phyloP scores from a whole-genome alignment of 2,888 invertebrate species.

The Panzeria rudis region DNA sequence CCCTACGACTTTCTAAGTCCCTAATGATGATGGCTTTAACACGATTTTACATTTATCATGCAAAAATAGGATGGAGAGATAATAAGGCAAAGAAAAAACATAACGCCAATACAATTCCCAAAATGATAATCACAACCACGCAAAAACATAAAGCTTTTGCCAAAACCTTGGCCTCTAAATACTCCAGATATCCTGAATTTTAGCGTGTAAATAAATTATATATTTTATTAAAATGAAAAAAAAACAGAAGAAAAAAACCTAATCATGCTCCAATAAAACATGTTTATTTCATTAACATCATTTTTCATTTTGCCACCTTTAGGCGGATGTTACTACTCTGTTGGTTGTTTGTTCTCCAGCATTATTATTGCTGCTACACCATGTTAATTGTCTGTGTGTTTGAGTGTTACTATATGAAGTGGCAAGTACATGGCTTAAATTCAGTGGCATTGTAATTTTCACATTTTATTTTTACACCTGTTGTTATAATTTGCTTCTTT shows the following conservation, averaged over 20 bases:
- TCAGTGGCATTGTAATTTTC: slow-evolving; percentile 55
- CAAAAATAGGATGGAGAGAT: neutral
- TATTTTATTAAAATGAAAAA: neutral
- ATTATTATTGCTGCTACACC: slow-evolving; percentile 4
- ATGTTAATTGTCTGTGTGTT: neutral
- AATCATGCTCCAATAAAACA: slow-evolving; percentile 70
- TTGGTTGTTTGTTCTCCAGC: slow-evolving; percentile 18
- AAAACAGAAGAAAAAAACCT: slow-evolving; percentile 6
- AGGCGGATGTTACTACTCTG: slow-evolving; percentile 23
- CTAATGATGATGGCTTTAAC: slow-evolving; percentile 56
- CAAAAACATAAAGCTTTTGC: slow-evolving; percentile 24
- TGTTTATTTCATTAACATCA: slow-evolving; percentile 76
- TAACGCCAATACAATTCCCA: slow-evolving; percentile 47
- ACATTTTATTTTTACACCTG: slow-evolving; percentile 60
- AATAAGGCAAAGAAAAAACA: neutral
- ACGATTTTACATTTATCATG: slow-evolving; percentile 61
- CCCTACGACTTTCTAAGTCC: slow-evolving; percentile 8
- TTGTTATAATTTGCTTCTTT: slow-evolving; percentile 33
- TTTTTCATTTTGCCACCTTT: slow-evolving; percentile 70
- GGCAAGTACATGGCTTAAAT: slow-evolving; percentile 43
- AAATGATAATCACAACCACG: slow-evolving; percentile 57
- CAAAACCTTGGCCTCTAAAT: slow-evolving; percentile 40
- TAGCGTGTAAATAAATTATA: neutral
- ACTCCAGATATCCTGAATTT: neutral
- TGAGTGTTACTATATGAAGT: slow-evolving; percentile 6